phyloP scores from a whole-genome alignment of 2,888 invertebrate genomes.

The Mesorhabditis spiculigera region DNA sequence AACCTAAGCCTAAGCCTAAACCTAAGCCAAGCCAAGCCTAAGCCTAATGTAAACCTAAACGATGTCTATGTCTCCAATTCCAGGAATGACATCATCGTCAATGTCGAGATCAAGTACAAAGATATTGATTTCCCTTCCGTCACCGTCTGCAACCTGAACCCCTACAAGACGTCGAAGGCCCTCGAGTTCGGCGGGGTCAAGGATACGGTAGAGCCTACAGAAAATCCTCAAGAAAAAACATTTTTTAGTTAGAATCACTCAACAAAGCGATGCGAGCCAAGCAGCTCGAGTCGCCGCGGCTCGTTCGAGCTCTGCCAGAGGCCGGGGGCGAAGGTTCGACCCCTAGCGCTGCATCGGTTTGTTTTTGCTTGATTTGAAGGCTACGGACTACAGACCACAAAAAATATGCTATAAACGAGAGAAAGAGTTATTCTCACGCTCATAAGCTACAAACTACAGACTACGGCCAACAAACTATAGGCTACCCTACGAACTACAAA shows the following conservation, averaged over 20 bases:
- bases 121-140: conserved; percentile 54
- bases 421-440: too few relatives aligned
- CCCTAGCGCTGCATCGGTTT: not conserved
- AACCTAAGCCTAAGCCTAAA: too few relatives aligned
- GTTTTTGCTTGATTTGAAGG: not conserved
- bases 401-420: too few relatives aligned
- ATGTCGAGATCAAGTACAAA: conserved; percentile 57
- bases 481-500: too few relatives aligned
- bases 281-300: not conserved
- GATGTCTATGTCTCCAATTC: not conserved
- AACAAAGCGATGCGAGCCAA: conserved; percentile 39
- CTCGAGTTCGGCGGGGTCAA: conserved; percentile 38
- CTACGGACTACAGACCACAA: too few relatives aligned
- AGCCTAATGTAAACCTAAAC: not conserved
- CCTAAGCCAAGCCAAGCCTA: too few relatives aligned
- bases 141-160: conserved; percentile 56
- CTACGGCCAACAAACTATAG: too few relatives aligned
- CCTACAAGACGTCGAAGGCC: conserved; percentile 55
- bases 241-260: conserved; percentile 48
- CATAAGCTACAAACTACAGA: too few relatives aligned
- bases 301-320: not conserved
- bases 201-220: too few relatives aligned
- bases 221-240: too few relatives aligned
- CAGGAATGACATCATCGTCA: conserved; percentile 57
- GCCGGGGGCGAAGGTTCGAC: not conserved